Evolutionary conservation across 2,797 vertebrate genomes (phyloP).

Genomic region (Anabacerthia variegaticeps): DNA sequence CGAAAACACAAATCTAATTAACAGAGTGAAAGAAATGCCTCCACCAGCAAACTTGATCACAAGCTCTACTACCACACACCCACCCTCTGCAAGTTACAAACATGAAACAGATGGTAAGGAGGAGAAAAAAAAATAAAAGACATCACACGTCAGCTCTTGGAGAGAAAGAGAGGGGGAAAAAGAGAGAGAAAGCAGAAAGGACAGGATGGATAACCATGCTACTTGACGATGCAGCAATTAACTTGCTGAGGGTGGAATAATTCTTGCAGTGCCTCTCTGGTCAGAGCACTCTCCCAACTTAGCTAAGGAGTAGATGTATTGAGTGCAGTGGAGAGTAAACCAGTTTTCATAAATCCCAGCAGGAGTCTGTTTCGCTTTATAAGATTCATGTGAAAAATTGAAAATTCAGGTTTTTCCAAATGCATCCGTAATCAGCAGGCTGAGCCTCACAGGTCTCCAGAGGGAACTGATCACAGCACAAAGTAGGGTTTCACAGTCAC

Average conservation of each 20-base stretch:
- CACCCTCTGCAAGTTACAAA: conserved; percentile 57
- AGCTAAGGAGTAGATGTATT: conserved; percentile 35
- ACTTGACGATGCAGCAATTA: conserved; percentile 63
- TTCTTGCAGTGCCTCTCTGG: conserved; percentile 23
- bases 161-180: neutral
- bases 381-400: conserved; percentile 70
- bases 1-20: conserved; percentile 60
- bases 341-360: conserved; percentile 67
- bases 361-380: conserved; percentile 44
- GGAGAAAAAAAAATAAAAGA: conserved; percentile 43
- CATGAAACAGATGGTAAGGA: conserved; percentile 60
- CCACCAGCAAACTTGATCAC: conserved; percentile 53
- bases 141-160: conserved; percentile 43
- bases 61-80: conserved; percentile 51
- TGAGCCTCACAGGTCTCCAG: neutral
- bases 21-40: conserved; percentile 59
- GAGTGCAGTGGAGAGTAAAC: conserved; percentile 54
- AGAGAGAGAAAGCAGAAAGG: conserved; percentile 53
- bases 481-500: conserved; percentile 41
- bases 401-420: conserved; percentile 66
- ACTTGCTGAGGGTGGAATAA: conserved; percentile 68
- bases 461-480: conserved; percentile 60
- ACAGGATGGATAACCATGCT: conserved; percentile 51
- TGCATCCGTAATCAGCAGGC: conserved; percentile 64
- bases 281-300: conserved; percentile 33